phyloP scores from a whole-genome alignment of 2,888 invertebrate genomes.

The Drosophila merina region DNA sequence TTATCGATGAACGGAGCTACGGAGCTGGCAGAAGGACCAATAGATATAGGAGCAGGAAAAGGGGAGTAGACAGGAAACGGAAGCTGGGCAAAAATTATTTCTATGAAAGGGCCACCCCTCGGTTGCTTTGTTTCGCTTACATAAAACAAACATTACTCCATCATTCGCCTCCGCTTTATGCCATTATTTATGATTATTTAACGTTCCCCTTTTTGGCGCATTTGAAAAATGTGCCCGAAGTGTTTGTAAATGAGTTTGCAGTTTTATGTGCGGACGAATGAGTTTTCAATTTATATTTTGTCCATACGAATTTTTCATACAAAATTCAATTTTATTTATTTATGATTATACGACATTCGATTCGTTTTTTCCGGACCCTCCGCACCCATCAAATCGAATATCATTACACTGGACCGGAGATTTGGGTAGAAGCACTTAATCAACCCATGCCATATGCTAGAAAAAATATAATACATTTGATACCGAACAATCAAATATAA shows the following conservation, averaged over 20 bases:
- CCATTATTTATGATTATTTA: constrained; percentile 76
- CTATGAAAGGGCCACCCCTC: constrained; percentile 40
- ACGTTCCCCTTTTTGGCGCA: constrained; percentile 59
- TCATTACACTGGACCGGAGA: constrained; percentile 4
- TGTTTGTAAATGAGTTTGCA: constrained; percentile 74
- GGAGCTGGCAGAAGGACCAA: constrained; percentile 4
- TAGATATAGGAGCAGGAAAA: constrained; percentile 1
- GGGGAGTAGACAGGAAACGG: constrained; percentile 16
- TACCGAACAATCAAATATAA: background rate
- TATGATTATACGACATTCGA: constrained; percentile 72
- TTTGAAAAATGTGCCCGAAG: constrained; percentile 69
- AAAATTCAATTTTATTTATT: constrained; percentile 77
- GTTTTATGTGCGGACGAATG: constrained; percentile 74
- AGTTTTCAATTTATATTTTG: constrained; percentile 77
- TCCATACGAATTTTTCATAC: constrained; percentile 56
- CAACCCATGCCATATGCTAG: constrained; percentile 8
- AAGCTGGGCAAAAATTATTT: constrained; percentile 49
- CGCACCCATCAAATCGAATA: constrained; percentile 1
- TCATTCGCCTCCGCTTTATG: constrained; percentile 52
- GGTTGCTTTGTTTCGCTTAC: constrained; percentile 47
- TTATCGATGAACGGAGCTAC: constrained; percentile 25
- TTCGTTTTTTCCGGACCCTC: constrained; percentile 41
- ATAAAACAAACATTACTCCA: constrained; percentile 66
- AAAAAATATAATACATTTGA: background rate
- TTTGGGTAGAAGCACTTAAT: constrained; percentile 8